Evolutionary conservation across 1,140 invertebrate genomes (phyloP), one percentile per base, ranked within the genome.

Genomic region (Dendrolimus kikuchii): DNA sequence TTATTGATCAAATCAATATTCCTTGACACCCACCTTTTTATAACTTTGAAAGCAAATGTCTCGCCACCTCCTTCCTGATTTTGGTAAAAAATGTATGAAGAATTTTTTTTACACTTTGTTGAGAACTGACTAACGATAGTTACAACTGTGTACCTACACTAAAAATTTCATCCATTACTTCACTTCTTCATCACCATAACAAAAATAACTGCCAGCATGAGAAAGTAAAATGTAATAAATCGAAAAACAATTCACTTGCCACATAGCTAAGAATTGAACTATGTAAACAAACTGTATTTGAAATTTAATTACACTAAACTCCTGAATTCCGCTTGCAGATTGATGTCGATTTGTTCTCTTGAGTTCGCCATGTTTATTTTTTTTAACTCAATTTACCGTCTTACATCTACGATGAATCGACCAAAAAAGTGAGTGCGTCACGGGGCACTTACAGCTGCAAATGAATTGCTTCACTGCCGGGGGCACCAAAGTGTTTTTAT

Each of bases 311-410:
- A 68, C 46, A 51, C 57, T 51, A 53, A 64, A 55, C 49, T 55
- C 59, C 42, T 52, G 45, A 55, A 67, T 51, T 53, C 52, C 58
- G 45, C 42, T 64, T 65, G 56, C 59, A 66, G 72, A 76, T 76
- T 71, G 73, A 74, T 73, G 59, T 68, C 62, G 64, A 77, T 81
- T 78, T 73, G 68, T 71, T 69, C 66, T 69, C 68, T 73, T 73
- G 60, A 62, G 56, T 68, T 23, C 48, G 45, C 50, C 55, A 51
- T 64, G 62, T 72, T 75, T 68, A 65, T 71, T 75, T 79, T 76
- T 66, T 60, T 73, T 64, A 77, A 74, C 68, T 77, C 66, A 70
- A 72, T 78, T 71, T 56, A 50, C 58, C 58, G 57, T 64, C 64
- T 61, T 49, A 57, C 55, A 52, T 61, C 43, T 59, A 40, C 57